Conservation (phyloP, 2,113 vertebrate species). For the Tachysurus vachellii region DNA sequence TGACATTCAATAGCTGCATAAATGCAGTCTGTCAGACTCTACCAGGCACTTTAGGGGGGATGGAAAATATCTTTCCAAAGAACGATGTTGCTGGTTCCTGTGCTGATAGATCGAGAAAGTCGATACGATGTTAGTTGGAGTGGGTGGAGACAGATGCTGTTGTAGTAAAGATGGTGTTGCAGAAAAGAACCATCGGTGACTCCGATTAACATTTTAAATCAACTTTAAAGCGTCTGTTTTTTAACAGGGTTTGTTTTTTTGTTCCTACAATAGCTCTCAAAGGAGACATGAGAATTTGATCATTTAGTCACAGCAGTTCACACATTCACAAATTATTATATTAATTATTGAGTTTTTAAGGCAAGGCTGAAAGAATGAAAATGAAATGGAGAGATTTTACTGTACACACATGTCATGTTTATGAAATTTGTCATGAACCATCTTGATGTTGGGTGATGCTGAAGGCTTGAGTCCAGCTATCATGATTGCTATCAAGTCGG, state of each 20-base stretch:
- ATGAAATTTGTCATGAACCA: not conserved
- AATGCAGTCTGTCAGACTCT: constrained; percentile 52
- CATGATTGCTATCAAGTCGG: not conserved
- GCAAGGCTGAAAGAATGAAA: no score
- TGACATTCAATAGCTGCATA: constrained; percentile 46
- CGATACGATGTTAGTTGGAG: constrained; percentile 14
- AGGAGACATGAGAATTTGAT: not conserved
- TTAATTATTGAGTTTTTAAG: not conserved
- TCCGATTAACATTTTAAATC: not conserved
- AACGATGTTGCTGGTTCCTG: constrained; percentile 35
- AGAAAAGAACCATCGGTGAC: not conserved
- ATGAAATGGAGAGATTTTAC: no score
- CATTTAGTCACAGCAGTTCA: no score
- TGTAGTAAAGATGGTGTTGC: not conserved
- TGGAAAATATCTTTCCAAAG: constrained; percentile 41
- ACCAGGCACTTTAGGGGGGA: constrained; percentile 44
- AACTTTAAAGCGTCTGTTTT: not conserved
- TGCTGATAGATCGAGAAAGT: constrained; percentile 41
- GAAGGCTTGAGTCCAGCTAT: not conserved
- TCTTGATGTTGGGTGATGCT: not conserved
- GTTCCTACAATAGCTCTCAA: not conserved
- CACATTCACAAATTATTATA: not conserved
- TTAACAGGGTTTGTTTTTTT: constrained; percentile 13
- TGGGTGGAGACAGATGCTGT: not conserved
- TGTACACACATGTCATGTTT: no score